Base-by-base conservation (phyloP, 30 jellyfish, hydroid and myxozoan genomes). In the Pseudorhiza aurosa region DNA sequence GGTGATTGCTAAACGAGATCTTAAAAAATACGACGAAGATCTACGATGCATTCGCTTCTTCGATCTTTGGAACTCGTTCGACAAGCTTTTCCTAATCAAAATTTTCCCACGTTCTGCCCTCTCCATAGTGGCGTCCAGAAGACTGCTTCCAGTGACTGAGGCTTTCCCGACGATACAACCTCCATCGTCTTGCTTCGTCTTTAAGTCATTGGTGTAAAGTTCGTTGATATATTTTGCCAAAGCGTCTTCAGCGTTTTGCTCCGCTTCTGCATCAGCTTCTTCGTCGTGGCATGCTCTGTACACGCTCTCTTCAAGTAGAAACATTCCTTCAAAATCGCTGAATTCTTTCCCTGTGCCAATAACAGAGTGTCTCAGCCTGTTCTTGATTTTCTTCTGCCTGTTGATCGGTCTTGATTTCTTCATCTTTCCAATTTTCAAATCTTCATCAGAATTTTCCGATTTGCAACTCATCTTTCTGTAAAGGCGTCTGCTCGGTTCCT, bases 271-370 rank as follows among this genome's bases (percentile, higher is more conserved):
- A 31, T 60, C 39, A 39, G 30, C 14, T n/a, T n/a, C n/a, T 21
- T 55, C 87, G 24, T 77, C 81, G 14, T 37, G 74, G 7, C 17
- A 59, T 2, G 53, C 56, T 64, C 15, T 35, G 24, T 53, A 53
- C 4, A 47, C 76, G 11, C 64, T 30, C 5, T 60, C 72, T 3
- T 74, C 77, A 1, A 58, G 26, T 47, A 77, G 62, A 37, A 55
- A 58, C 45, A 68, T 46, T 17, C 44, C 82, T 32, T 63, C 82
- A 22, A 77, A 18, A 45, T 60, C 82, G 55, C 83, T 47, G 50
- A 77, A 60, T 63, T 77, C 90, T 44, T 51, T 77, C 25, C 75
- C 90, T 30, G 49, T 77, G 4, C 90, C 90, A 45, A 77, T 77
- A 8, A 77, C 90, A 15, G 90, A 77, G 47, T 77, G 90, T 21